Conservation (phyloP, 2,113 vertebrate genomes). For the Hemichromis elongatus region DNA sequence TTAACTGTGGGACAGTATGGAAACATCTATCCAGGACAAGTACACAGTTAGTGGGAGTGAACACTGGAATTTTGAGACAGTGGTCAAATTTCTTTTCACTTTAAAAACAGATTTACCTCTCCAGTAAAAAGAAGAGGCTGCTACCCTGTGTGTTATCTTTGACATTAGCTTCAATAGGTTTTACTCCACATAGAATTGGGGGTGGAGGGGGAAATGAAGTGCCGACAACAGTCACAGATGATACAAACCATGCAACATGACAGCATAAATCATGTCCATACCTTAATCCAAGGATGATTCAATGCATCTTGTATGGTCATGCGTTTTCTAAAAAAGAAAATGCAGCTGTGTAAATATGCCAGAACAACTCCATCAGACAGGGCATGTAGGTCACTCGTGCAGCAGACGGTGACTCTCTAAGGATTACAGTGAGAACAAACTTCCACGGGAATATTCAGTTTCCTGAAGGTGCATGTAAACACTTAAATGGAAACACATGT, state of each 20-base stretch:
- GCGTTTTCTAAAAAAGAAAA: constrained; percentile 79
- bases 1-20: not conserved
- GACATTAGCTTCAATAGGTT: not conserved
- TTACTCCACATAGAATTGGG: not conserved
- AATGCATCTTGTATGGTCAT: constrained; percentile 88
- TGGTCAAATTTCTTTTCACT: not conserved
- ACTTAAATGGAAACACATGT: constrained; percentile 39
- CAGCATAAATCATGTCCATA: constrained; percentile 59
- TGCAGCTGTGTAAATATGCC: constrained; percentile 37
- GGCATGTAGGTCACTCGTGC: not conserved
- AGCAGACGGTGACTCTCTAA: not conserved
- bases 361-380: not conserved
- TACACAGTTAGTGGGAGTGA: not conserved
- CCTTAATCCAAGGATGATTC: constrained; percentile 92
- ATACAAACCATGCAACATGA: constrained; percentile 29
- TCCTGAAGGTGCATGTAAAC: not conserved
- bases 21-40: not conserved
- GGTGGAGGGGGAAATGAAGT: not conserved
- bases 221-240: not conserved
- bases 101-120: not conserved
- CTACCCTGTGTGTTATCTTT: not conserved
- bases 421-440: not conserved
- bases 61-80: not conserved
- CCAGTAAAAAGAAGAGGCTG: not conserved
- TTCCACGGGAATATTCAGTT: constrained; percentile 15